phyloP scores from a whole-genome alignment of 2,888 invertebrate genomes.

The Trissoscelio sp. region DNA sequence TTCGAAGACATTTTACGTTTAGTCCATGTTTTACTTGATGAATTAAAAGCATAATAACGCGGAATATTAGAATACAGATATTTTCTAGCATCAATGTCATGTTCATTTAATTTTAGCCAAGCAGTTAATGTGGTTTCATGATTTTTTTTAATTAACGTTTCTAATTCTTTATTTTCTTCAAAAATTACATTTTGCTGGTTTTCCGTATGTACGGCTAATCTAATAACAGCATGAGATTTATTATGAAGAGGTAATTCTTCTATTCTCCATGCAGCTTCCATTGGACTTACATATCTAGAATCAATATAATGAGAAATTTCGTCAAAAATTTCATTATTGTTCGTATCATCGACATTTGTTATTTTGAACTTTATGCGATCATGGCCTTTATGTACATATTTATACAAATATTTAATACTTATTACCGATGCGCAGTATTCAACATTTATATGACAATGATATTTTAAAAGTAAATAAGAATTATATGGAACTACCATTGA shows the following conservation, averaged over 20 bases:
- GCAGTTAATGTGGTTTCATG: constrained; percentile 52
- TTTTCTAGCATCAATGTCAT: constrained; percentile 24
- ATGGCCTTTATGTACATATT: constrained; percentile 42
- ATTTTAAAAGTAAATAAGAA: constrained; percentile 45
- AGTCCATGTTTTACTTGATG: neutral
- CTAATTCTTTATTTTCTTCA: constrained; percentile 20
- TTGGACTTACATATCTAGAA: constrained; percentile 60
- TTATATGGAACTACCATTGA: constrained; percentile 33
- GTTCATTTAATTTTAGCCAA: constrained; percentile 54
- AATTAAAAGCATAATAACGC: neutral
- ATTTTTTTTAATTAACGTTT: constrained; percentile 21
- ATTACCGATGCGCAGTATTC: constrained; percentile 62
- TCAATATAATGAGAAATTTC: constrained; percentile 47
- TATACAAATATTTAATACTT: constrained; percentile 57
- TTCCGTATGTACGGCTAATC: constrained; percentile 59
- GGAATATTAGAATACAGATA: constrained; percentile 35
- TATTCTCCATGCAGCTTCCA: constrained; percentile 67
- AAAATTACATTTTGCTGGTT: constrained; percentile 57
- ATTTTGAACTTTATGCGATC: neutral
- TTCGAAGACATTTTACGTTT: constrained; percentile 18
- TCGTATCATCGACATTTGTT: neutral
- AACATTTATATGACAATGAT: constrained; percentile 59
- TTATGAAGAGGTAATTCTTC: constrained; percentile 59
- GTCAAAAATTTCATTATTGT: constrained; percentile 14
- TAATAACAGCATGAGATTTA: constrained; percentile 56